Conservation (phyloP, 2,888 invertebrate species). For the Linyphia triangularis region DNA sequence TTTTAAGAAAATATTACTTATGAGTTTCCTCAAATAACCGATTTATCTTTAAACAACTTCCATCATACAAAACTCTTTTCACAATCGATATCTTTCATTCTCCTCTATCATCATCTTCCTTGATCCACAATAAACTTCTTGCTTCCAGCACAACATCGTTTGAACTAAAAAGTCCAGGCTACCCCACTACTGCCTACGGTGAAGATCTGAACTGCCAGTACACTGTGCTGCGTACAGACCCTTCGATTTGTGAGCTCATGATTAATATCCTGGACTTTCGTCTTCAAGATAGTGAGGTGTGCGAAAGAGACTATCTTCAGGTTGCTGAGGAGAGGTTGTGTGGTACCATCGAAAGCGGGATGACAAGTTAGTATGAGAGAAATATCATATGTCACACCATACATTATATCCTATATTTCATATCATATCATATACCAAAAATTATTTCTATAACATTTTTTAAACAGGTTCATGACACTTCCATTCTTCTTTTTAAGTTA, state of each 20-base stretch:
- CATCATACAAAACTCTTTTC: too few relatives aligned
- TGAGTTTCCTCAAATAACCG: too few relatives aligned
- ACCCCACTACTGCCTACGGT: conserved; percentile 74
- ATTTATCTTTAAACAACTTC: too few relatives aligned
- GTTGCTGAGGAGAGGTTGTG: conserved; percentile 77
- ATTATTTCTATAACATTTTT: not conserved
- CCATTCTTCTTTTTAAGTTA: too few relatives aligned
- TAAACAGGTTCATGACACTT: not conserved
- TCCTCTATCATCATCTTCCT: too few relatives aligned
- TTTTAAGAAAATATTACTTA: too few relatives aligned
- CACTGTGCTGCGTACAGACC: conserved; percentile 57
- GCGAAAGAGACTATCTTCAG: conserved; percentile 77
- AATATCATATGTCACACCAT: too few relatives aligned
- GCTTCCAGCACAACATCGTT: conserved; percentile 39
- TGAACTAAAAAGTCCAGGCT: conserved; percentile 75
- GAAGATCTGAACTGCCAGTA: conserved; percentile 76
- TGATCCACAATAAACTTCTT: too few relatives aligned
- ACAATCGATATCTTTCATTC: too few relatives aligned
- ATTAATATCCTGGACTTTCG: conserved; percentile 76
- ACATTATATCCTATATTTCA: not conserved
- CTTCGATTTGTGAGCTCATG: conserved; percentile 76
- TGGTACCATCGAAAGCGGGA: conserved; percentile 75
- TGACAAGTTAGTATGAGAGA: conserved; percentile 61
- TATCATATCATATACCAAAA: not conserved
- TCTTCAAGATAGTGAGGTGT: conserved; percentile 76